Percentiles rank a stretch among this genome's conserved stretches.
These are phyloP conservation scores for Cecidostiba fungosa DNA, from an alignment of 2,888 invertebrate genomes.

Conservation along the genomic window DNA sequence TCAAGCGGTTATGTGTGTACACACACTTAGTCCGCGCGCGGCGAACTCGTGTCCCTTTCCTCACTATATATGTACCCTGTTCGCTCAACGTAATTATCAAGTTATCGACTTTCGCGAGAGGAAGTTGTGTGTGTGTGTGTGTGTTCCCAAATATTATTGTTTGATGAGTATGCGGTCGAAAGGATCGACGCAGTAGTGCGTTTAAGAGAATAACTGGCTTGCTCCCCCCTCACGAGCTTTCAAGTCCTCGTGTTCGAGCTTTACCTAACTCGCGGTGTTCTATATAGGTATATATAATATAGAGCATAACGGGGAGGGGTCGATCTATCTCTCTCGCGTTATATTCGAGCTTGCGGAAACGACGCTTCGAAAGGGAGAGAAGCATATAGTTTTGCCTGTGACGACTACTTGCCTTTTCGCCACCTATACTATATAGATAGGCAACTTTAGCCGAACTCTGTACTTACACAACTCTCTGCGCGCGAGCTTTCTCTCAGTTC, in stretches of 20 bases:
- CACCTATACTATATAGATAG: too few species aligned
- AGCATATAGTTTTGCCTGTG: not conserved
- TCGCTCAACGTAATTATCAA: conserved; percentile 10
- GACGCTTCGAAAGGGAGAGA: not conserved
- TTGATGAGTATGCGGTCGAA: conserved; percentile 10
- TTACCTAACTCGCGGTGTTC: not conserved
- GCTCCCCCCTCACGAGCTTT: not conserved
- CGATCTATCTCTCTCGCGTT: not conserved
- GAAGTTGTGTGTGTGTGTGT: not conserved
- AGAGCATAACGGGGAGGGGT: not conserved
- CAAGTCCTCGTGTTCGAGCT: not conserved
- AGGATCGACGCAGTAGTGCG: not conserved
- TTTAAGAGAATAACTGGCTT: not conserved
- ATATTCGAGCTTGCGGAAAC: not conserved
- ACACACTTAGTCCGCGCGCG: not conserved
- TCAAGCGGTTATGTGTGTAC: conserved; percentile 6
- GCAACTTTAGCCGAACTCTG: conserved; percentile 24
- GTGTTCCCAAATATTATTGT: conserved; percentile 44
- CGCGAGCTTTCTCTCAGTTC: too few species aligned
- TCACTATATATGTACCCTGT: too few species aligned
- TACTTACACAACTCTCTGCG: conserved; percentile 26
- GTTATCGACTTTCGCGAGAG: conserved; percentile 8
- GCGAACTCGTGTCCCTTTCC: not conserved
- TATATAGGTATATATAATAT: not conserved
- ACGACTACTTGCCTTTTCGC: conserved; percentile 21